phyloP scores from a whole-genome alignment of 2,113 vertebrate genomes.

The Labeo catla region DNA sequence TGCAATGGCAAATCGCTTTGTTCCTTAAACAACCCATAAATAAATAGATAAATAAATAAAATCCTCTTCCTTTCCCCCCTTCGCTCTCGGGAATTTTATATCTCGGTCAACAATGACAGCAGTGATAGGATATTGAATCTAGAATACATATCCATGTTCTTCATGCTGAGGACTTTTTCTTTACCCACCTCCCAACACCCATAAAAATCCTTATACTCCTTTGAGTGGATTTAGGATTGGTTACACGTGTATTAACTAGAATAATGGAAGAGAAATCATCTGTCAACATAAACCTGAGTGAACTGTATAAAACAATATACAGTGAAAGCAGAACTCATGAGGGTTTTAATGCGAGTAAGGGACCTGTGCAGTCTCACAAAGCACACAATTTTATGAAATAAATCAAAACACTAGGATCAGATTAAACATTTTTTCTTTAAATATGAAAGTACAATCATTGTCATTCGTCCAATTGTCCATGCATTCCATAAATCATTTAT shows the following conservation, averaged over 20 bases:
- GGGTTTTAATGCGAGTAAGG: background rate
- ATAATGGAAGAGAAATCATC: slow-evolving; percentile 47
- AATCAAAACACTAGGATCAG: slow-evolving; percentile 27
- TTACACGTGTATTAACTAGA: slow-evolving; percentile 3
- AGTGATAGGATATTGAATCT: slow-evolving; percentile 1
- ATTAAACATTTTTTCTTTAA: slow-evolving; percentile 15
- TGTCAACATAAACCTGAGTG: slow-evolving; percentile 56
- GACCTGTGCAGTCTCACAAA: slow-evolving; percentile 27
- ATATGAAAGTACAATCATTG: slow-evolving; percentile 50
- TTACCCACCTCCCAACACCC: slow-evolving; percentile 33
- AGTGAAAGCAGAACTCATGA: slow-evolving; percentile 23
- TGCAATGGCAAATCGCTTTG: slow-evolving; percentile 52
- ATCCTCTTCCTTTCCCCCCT: slow-evolving; percentile 35
- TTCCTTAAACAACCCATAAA: background rate
- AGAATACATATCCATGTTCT: background rate
- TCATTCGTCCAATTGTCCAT: slow-evolving; percentile 41
- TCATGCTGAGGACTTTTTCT: slow-evolving; percentile 17
- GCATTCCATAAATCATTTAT: slow-evolving; percentile 48
- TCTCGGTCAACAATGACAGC: background rate
- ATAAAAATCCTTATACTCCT: slow-evolving; percentile 35
- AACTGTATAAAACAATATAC: slow-evolving; percentile 42
- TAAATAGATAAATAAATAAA: slow-evolving; percentile 51
- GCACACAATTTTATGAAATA: slow-evolving; percentile 27
- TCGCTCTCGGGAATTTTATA: background rate
- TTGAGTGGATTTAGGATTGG: slow-evolving; percentile 1